Base-by-base conservation (phyloP, 2,797 vertebrate species). In the Fringilla coelebs region DNA sequence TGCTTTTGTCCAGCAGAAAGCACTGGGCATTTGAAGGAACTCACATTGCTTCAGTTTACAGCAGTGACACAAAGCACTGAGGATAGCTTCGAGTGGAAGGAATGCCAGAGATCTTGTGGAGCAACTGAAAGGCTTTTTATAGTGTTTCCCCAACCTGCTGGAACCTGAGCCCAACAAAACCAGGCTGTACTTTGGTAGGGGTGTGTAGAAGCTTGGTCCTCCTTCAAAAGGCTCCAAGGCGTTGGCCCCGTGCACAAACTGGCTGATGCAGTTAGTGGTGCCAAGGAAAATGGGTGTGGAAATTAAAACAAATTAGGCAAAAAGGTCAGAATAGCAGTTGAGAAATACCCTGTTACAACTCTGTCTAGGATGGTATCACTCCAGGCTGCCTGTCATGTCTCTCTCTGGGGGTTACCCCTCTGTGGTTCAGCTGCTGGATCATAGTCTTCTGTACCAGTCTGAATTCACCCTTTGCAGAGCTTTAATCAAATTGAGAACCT, bases 241-340 rank as follows among this genome's bases (percentile, higher is more conserved):
- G 0, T 31, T 72, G 19, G 17, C 24, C 17, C 21, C 9, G 0
- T 14, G 7, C 3, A 7, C n/a, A 41, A 41, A 25, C 31, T 36
- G 48, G 11, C 26, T 20, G 45, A 65, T 51, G 24, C 7, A 26
- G 28, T 65, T 77, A 29, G 32, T 1, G 2, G 38, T 41, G 28
- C 61, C 43, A 32, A 43, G 49, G 54, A 75, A 90, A 90, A 81
- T 22, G 31, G 18, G 13, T 22, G 60, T 52, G 52, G 34, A 63
- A 84, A 75, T 72, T 45, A 54, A 82, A 79, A 48, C 0, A 1
- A 51, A 52, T 5, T 7, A 26, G 36, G 9, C n/a, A 52, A 38
- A 61, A 91, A 85, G 9, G 38, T 61, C 60, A 61, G 22, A 34
- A 48, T 13, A 87, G 46, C 24, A 60, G 18, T n/a, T 65, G 20